A percentile compares a stretch with the other conserved stretches of the same genome.
Conservation (phyloP, 2,113 vertebrate species). For the Cyphomyrus plagiostoma region DNA sequence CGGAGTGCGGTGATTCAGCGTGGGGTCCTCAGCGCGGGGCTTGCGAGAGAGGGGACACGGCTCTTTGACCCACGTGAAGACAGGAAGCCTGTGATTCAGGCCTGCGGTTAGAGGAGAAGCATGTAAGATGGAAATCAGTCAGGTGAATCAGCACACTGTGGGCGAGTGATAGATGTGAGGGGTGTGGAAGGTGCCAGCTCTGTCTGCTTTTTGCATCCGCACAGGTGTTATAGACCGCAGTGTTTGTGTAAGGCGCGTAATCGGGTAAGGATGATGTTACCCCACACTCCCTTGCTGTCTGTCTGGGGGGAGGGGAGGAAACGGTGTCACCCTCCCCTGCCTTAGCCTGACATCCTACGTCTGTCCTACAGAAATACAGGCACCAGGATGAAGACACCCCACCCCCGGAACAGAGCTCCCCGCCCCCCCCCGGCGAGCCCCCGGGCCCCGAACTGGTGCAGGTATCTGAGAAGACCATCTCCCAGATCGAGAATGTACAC, state of each 20-base stretch:
- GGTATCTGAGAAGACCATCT: slow-evolving; percentile 88
- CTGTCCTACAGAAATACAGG: slow-evolving; percentile 75
- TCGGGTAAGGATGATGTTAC: background rate
- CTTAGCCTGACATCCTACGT: background rate
- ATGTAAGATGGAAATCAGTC: background rate
- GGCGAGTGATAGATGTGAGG: background rate
- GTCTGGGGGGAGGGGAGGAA: background rate
- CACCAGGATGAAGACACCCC: slow-evolving; percentile 86
- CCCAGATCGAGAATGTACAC: slow-evolving; percentile 88
- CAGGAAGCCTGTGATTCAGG: background rate
- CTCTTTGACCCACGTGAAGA: background rate
- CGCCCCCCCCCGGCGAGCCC: slow-evolving; percentile 70
- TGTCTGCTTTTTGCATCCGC: background rate
- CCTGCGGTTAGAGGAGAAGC: background rate
- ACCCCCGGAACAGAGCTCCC: slow-evolving; percentile 79
- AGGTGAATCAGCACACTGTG: background rate
- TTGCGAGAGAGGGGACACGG: background rate
- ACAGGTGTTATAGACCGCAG: background rate
- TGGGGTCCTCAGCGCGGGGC: background rate
- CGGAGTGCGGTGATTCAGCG: background rate
- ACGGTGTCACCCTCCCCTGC: background rate
- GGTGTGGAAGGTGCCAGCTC: too few relatives aligned
- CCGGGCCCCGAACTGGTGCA: slow-evolving; percentile 85
- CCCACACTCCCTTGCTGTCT: background rate
- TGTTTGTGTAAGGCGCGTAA: background rate